Base-by-base conservation (phyloP, 2,888 invertebrate genomes). In the Idaea aversata region DNA sequence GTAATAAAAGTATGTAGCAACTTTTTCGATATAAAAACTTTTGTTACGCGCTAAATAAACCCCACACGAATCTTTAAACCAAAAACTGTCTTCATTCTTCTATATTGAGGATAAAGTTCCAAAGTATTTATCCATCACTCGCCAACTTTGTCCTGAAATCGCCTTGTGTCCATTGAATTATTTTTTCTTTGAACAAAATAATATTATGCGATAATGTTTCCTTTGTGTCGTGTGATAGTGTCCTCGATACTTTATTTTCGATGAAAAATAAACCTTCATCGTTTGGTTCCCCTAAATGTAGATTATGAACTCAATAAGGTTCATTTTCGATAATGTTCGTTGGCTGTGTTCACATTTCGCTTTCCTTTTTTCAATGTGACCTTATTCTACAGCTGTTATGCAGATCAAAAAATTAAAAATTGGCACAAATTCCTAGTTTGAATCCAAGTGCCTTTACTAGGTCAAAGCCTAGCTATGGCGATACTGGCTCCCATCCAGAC, bases 401-500 rank as follows among this genome's bases (percentile, higher is more conserved):
- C 65, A 64, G 61, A 66, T 65, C 64, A 59, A 62, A 3, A 60
- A 64, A 62, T 60, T 16, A 36, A 62, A 67, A 68, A 66, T 70
- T 67, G 68, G 61, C 64, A 63, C 10, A 47, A 47, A 47, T 47
- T 10, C 47, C 7, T 47, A 47, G 47, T 47, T 47, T 47, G 47
- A 6, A 25, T 25, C 25, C 25, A 10, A 47, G 47, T 47, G 47
- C 64, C 67, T 65, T 74, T 70, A 75, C 63, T 79, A 70, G 80
- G 80, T 77, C 82, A 84, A 82, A 77, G 79, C 73, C 75, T 72
- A 75, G 67, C 74, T 65, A 71, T 47, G 47, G 47, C 13, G 72
- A 65, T 75, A 67, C 75, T 83, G 83, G 79, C 82, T 73, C 34
- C 62, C 64, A 71, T 81, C 83, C 84, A 80, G 79, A 61, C 72